Percentiles rank a stretch among this genome's conserved stretches.
Evolutionary conservation across 2,797 vertebrate genomes (phyloP).

Genomic region (Meda fulgida): DNA sequence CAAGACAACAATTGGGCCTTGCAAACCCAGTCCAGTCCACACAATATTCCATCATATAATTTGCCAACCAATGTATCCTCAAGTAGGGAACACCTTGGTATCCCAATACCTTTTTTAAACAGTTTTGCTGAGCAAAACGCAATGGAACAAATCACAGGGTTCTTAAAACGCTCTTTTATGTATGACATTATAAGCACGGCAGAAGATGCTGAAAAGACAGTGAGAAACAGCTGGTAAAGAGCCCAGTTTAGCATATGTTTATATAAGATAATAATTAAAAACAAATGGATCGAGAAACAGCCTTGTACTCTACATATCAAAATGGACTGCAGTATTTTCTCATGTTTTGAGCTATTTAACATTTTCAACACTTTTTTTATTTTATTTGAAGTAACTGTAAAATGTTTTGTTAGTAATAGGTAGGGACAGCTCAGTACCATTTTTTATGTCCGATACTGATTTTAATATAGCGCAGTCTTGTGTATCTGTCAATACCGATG

Average conservation of each 20-base stretch:
- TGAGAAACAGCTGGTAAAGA: background rate
- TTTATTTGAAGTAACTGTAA: background rate
- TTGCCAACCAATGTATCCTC: background rate
- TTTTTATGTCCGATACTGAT: background rate
- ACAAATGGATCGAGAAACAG: background rate
- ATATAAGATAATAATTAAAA: background rate
- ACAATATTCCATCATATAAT: background rate
- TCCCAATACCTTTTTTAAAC: background rate
- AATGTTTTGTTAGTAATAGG: background rate
- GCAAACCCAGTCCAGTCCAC: background rate
- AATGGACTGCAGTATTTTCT: background rate
- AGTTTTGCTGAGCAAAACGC: background rate
- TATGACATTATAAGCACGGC: background rate
- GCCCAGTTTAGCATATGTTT: background rate
- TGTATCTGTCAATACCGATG: background rate
- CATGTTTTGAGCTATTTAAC: background rate
- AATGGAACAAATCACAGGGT: background rate
- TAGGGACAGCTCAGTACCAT: too few species aligned
- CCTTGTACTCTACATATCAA: background rate
- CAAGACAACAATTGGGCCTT: conserved; percentile 26
- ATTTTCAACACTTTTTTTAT: background rate
- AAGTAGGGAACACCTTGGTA: background rate
- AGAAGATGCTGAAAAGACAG: background rate
- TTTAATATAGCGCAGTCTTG: background rate
- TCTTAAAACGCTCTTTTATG: background rate